Conservation (phyloP, 2,797 vertebrate species). For the Cephalopachus bancanus region DNA sequence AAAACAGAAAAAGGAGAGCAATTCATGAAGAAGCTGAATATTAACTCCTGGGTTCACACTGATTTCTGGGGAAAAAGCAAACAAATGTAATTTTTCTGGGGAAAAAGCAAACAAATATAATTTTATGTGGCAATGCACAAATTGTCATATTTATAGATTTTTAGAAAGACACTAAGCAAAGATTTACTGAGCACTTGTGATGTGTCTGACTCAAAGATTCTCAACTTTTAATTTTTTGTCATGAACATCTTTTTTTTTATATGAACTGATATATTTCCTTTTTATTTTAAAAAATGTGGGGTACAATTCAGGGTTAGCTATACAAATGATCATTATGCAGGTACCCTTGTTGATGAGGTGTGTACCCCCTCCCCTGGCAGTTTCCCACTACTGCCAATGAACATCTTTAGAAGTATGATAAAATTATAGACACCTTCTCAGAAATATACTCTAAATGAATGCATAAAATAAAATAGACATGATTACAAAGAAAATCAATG, state of each 20-base stretch:
- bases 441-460: slow-evolving; percentile 33
- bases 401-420: not conserved
- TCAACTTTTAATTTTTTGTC: not conserved
- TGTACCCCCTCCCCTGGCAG: too few species aligned
- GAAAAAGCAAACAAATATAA: not conserved
- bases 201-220: not conserved
- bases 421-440: not conserved
- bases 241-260: not conserved
- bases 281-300: too few species aligned
- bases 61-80: not conserved
- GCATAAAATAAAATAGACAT: not conserved
- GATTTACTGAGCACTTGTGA: not conserved
- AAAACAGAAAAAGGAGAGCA: slow-evolving; percentile 35
- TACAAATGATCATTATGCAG: too few species aligned
- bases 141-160: not conserved
- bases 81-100: not conserved
- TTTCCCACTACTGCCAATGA: not conserved
- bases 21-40: not conserved
- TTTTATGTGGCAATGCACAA: not conserved
- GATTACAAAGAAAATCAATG: slow-evolving; percentile 20
- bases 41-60: not conserved
- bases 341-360: too few species aligned
- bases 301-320: too few species aligned
- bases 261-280: too few species aligned
- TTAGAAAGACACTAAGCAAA: slow-evolving; percentile 22